These are phyloP conservation scores for Sylvietta virens DNA, from an alignment of 2,113 vertebrate genomes.

Conservation along the genomic window DNA sequence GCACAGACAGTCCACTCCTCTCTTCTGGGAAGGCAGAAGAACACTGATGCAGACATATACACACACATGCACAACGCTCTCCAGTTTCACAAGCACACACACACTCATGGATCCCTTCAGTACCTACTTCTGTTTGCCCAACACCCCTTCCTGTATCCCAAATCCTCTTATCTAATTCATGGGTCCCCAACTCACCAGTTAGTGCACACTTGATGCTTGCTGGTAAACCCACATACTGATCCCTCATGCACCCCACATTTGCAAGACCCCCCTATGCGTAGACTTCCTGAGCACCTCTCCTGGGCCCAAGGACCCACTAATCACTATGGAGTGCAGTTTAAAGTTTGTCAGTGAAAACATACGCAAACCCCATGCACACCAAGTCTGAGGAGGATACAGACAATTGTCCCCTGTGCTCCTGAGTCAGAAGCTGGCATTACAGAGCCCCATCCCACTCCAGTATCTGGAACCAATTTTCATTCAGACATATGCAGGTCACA, in stretches of 20 bases:
- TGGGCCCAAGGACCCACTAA: background rate
- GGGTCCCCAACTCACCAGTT: background rate
- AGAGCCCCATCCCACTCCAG: background rate
- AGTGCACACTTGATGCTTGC: fast-evolving
- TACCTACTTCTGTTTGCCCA: background rate
- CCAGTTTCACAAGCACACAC: background rate
- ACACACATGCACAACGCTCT: background rate
- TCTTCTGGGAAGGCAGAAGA: background rate
- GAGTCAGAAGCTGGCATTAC: background rate
- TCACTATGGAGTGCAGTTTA: background rate
- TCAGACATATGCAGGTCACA: background rate
- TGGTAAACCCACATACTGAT: background rate
- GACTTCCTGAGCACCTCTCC: fast-evolving
- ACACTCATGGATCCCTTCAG: background rate
- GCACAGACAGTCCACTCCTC: background rate
- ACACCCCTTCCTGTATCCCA: fast-evolving
- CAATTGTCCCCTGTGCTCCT: background rate
- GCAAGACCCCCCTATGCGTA: fast-evolving
- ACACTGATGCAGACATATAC: background rate
- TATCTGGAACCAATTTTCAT: background rate
- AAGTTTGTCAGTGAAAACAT: background rate
- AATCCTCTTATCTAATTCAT: background rate
- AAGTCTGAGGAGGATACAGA: background rate
- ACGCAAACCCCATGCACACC: fast-evolving
- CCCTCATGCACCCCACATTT: background rate